Conservation (phyloP, 2,113 vertebrate genomes). For the Pampusana beccarii region DNA sequence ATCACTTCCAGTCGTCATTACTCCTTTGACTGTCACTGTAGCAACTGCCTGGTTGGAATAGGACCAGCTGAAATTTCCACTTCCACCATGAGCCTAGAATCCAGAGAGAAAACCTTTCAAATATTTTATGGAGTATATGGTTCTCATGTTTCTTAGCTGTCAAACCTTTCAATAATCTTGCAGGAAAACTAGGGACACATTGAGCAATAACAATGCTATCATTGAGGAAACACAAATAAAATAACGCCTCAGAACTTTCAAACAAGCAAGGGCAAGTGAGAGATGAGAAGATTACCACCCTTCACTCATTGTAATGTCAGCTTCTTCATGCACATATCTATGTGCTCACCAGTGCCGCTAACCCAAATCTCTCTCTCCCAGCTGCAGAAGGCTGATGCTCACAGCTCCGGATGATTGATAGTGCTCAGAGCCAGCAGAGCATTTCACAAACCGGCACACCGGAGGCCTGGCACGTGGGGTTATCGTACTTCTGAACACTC, state of each 20-base stretch:
- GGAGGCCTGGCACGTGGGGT: background rate
- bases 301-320: background rate
- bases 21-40: conserved; percentile 90
- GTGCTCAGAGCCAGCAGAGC: background rate
- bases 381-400: background rate
- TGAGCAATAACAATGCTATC: background rate
- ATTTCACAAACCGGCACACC: background rate
- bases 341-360: background rate
- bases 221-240: background rate
- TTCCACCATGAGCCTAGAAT: conserved; percentile 86
- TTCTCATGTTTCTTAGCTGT: background rate
- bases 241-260: background rate
- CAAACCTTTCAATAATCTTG: background rate
- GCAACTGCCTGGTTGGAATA: conserved; percentile 85
- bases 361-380: background rate
- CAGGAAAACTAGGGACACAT: background rate
- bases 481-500: background rate
- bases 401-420: background rate
- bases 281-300: background rate
- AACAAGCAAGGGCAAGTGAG: background rate
- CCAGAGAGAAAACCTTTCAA: background rate
- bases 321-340: background rate
- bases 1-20: conserved; percentile 89
- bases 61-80: conserved; percentile 96
- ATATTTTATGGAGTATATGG: background rate